Evolutionary conservation across 2,797 vertebrate genomes (phyloP), one percentile per base, ranked within the genome.

Genomic region (Apogon hyalosoma): DNA sequence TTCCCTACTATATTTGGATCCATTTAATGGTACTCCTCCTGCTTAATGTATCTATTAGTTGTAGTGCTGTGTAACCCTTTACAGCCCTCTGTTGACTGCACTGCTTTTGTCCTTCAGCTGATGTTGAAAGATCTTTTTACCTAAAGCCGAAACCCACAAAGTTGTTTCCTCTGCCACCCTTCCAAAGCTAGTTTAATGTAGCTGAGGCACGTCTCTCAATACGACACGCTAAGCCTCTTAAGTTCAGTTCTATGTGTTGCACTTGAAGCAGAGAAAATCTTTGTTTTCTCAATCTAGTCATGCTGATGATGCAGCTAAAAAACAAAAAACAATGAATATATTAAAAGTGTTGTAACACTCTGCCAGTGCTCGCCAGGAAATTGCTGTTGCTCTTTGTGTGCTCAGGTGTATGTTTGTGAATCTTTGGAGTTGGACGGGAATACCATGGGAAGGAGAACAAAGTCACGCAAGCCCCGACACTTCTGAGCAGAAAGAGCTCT

Each of bases 1-100:
- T 62, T 75, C 55, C 33, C 36, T 47, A 16, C 82, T 81, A 75
- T 90, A 88, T 90, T 83, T 92, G 70, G 77, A 86, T 76, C 66
- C 38, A 73, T 81, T 84, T 84, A 82, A 75, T 71, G 69, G 66
- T 68, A 24, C 56, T 72, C 48, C 19, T 48, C 57, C 67, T 61
- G 51, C 31, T 70, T 71, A 59, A 76, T 79, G 66, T 68, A 73
- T 43, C 75, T 83, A 63, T 85, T 83, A 81, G 51, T 28, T 83
- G 43, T 28, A 63, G 38, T 64, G 69, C 66, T 58, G 73, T 76
- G 41, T 81, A 88, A 80, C 66, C 73, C 65, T 82, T 80, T 77
- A 39, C 80, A 88, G 79, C 66, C 73, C 63, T 82, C 79, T 70
- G 60, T 63, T 77, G 65, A 71, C 73, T 78, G 55, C 39, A 62